Evolutionary conservation across 2,888 invertebrate species (phyloP), one percentile per base, ranked within the genome.

Genomic region (Xylophagus ater): DNA sequence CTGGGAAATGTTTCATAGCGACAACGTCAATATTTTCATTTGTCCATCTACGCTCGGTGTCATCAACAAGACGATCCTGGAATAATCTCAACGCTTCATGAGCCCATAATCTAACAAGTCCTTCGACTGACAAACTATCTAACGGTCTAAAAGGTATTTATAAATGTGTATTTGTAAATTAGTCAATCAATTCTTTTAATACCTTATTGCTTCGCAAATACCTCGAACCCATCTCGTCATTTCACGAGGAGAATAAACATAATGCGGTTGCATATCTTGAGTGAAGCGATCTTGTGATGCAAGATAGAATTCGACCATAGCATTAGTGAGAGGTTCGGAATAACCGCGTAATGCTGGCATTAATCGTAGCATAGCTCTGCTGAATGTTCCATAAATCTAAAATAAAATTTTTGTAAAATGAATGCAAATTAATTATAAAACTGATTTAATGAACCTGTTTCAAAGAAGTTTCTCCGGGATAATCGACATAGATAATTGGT

Each of bases 241-340:
- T 69, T 98, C 98, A 56, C 90, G 74, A 8, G 98, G 98, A 40
- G 96, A 96, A 70, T 99, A 98, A 0, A 99, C 96, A 63, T 99
- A 98, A 67, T 99, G 98, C 2, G 98, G 98, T 65, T 99, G 98
- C 92, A 97, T 97, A 65, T 98, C 98, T 67, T 97, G 97, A 1
- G 98, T 98, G 66, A 98, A 99, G 37, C 84, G 74, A 62, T 97
- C 97, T 69, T 98, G 97, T 4, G 96, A 96, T 5, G 84, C 78
- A 37, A 97, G 72, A 69, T 97, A 98, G 60, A 98, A 88, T 59
- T 94, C 93, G 9, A 98, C 98, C 98, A 99, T 99, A 2, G 98
- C 96, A 56, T 88, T 89, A 2, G 98, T 99, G 28, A 98, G 70
- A 2, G 97, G 90, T 57, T 96, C 97, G 1, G 97, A 89, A 62